phyloP scores from a whole-genome alignment of 2,113 vertebrate genomes.

The Spheniscus mendiculus region DNA sequence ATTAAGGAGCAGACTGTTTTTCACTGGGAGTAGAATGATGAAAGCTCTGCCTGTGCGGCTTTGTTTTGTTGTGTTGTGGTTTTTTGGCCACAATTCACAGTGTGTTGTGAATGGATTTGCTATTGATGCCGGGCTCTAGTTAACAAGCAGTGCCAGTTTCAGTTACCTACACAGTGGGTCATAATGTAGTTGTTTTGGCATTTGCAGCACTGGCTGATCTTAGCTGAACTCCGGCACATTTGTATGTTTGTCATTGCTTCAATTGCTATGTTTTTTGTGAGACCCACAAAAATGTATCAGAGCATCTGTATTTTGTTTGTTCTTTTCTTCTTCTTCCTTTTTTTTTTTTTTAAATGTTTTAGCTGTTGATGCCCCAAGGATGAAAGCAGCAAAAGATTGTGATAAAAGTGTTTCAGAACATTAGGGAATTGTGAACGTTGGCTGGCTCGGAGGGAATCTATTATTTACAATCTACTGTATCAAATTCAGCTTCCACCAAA shows the following conservation, averaged over 20 bases:
- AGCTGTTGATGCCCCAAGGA: constrained; percentile 23
- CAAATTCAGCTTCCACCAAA: constrained; percentile 53
- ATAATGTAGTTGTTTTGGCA: background rate
- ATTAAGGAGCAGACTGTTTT: constrained; percentile 16
- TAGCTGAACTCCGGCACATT: background rate
- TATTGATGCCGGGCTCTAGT: background rate
- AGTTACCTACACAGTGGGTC: background rate
- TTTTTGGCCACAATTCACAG: background rate
- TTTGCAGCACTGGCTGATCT: background rate
- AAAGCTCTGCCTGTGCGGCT: background rate
- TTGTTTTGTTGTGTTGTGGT: background rate
- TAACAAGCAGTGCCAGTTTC: constrained; percentile 9
- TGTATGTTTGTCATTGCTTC: background rate
- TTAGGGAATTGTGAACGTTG: background rate
- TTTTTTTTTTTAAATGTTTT: background rate
- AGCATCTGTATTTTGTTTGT: background rate
- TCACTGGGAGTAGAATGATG: background rate
- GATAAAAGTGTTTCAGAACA: constrained; percentile 22
- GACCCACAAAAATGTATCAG: background rate
- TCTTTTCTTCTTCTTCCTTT: background rate
- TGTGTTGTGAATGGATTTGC: background rate
- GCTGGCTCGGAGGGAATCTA: constrained; percentile 39
- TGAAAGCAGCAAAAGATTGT: background rate
- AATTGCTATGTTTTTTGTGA: background rate
- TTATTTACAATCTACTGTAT: constrained; percentile 67